Evolutionary conservation across 2,888 invertebrate species (phyloP).

Genomic region (Cataglyphis albicans): DNA sequence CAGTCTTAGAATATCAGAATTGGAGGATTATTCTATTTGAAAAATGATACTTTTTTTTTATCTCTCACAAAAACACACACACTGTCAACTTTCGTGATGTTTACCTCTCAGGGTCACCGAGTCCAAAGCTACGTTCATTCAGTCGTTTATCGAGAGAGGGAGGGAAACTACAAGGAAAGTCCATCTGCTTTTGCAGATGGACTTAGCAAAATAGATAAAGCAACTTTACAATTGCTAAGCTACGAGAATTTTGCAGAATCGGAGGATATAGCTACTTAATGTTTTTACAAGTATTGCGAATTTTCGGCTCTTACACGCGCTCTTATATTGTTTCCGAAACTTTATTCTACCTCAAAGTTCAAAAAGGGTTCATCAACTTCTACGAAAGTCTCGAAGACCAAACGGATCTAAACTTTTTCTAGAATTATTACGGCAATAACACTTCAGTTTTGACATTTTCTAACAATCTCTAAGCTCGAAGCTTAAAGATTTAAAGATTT

Average conservation of each 20-base stretch:
- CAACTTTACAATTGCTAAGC: background rate
- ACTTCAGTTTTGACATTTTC: background rate
- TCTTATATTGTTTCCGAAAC: background rate
- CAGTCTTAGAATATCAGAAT: background rate
- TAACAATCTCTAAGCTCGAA: slow-evolving; percentile 25
- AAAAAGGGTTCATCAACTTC: slow-evolving; percentile 13
- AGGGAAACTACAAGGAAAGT: background rate
- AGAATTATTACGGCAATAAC: background rate
- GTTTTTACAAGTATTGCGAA: slow-evolving; percentile 21
- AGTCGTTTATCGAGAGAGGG: background rate
- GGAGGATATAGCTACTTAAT: background rate
- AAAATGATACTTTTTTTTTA: background rate
- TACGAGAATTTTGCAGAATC: background rate
- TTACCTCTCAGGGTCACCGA: background rate
- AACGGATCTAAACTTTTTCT: slow-evolving; percentile 8
- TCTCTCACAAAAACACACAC: background rate
- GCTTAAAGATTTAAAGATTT: background rate
- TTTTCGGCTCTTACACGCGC: background rate
- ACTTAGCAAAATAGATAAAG: too few species aligned
- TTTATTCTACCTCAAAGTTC: background rate
- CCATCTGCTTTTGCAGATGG: background rate
- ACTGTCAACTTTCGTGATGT: background rate
- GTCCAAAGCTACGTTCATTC: slow-evolving; percentile 32
- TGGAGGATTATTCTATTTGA: background rate
- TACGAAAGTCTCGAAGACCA: background rate